Percentiles rank a stretch among this genome's conserved stretches.
phyloP scores from a whole-genome alignment of 2,113 vertebrate genomes.

The Peromyscus maniculatus region DNA sequence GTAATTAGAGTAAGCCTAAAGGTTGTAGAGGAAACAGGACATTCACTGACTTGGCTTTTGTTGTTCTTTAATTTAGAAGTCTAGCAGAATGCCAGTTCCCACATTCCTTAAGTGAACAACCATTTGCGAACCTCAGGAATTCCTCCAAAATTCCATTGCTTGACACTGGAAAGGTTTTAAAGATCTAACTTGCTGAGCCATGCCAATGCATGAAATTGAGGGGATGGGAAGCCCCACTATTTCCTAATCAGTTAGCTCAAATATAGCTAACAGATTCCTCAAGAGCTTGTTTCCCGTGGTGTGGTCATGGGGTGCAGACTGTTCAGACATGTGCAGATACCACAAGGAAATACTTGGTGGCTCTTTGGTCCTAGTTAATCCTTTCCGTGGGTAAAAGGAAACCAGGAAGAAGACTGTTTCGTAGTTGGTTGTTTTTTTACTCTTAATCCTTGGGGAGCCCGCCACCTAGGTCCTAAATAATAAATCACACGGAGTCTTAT shows the following conservation, averaged over 20 bases:
- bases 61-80: background rate
- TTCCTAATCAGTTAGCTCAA: background rate
- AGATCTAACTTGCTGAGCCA: background rate
- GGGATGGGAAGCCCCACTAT: background rate
- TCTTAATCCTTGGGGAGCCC: no score
- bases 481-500: no score
- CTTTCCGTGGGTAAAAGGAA: background rate
- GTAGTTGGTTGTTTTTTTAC: background rate
- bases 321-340: background rate
- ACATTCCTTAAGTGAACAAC: background rate
- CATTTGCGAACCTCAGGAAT: background rate
- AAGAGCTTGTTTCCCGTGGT: background rate
- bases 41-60: background rate
- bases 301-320: background rate
- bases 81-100: background rate
- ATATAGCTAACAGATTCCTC: background rate
- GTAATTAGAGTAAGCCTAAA: background rate
- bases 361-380: background rate
- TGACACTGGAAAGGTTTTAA: background rate
- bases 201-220: background rate
- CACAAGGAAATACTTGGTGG: background rate
- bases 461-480: no score
- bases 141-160: background rate
- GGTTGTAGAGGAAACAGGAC: background rate
- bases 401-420: background rate